A percentile compares a stretch with the other conserved stretches of the same genome.
Evolutionary conservation across 2,797 vertebrate genomes (phyloP).

Genomic region (Varecia variegata): DNA sequence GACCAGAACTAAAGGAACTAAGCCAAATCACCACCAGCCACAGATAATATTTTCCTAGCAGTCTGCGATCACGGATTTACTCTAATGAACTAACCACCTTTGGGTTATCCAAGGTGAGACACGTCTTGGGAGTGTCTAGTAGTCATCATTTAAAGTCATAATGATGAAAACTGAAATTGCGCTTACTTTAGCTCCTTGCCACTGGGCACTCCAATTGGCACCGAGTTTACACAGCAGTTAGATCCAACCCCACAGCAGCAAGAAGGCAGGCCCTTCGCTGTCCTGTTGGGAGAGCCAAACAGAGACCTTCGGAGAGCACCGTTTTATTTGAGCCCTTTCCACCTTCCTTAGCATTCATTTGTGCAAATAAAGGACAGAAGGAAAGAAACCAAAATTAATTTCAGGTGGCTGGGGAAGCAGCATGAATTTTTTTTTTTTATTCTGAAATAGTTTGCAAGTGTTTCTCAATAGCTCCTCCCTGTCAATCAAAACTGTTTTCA

Average conservation of each 20-base stretch:
- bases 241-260: conserved; percentile 22
- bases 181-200: conserved; percentile 65
- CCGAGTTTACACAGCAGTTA: neutral
- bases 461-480: conserved; percentile 49
- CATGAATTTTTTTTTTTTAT: neutral
- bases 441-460: conserved; percentile 35
- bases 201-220: conserved; percentile 55
- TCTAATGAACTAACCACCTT: conserved; percentile 22
- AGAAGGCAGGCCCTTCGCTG: conserved; percentile 13
- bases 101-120: conserved; percentile 60
- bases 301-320: neutral
- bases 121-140: neutral
- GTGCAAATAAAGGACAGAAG: conserved; percentile 22
- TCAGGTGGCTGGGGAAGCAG: conserved; percentile 50
- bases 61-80: neutral
- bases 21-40: neutral
- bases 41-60: neutral
- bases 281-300: neutral
- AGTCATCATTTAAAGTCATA: conserved; percentile 47
- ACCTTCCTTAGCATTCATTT: conserved; percentile 9
- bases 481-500: conserved; percentile 57
- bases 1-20: neutral
- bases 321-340: conserved; percentile 37
- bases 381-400: conserved; percentile 59
- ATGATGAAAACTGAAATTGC: conserved; percentile 65